Base-by-base conservation (phyloP, 2,113 vertebrate genomes). In the Progne subis region DNA sequence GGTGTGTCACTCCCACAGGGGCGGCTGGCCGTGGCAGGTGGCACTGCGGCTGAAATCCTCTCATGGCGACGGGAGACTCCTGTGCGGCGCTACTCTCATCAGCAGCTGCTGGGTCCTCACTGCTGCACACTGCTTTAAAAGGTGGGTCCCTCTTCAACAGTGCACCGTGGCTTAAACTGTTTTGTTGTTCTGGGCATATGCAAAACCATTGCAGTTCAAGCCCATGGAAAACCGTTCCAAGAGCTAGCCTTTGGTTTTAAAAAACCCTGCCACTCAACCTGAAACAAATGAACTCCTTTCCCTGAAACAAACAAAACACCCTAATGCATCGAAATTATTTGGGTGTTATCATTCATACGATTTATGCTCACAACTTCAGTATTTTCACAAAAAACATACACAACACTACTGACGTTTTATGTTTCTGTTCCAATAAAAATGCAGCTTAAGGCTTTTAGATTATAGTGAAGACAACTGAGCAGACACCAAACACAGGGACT, bases 111-210 rank as follows among this genome's bases (percentile, higher is more conserved):
- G 99, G 99, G 98, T 99, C 18, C 98, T 99, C 74, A 99, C 99
- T 14, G 99, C 99, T 4, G 99, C 99, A 13, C 99, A 99, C 71
- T 99, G 99, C 93, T 99, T 99, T 97, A 99, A 99, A 96, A 99
- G 99, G 99, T 98, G 96, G 2, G 78, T 29, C 14, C 79, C 60
- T 47, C 50, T 70, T 98, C 90, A 96, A 12, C 2, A 79, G 3
- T 6, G 26, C 49, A 75, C 20, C 0, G 1, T 32, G 16, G 56
- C 65, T 61, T 19, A 70, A 52, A 79, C 47, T 56, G 13, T 14
- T 55, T 3, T 26, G 8, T 53, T 91, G 23, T 19, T 59, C 23
- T 39, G n/a, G 19, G 17, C 43, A 46, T 11, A 60, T 32, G 50
- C 46, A 88, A 84, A 92, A 78, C 9, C 13, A 60, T 23, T 86